These are phyloP conservation scores for Aythya baeri DNA, from an alignment of 2,113 vertebrate genomes.

Conservation along the genomic window DNA sequence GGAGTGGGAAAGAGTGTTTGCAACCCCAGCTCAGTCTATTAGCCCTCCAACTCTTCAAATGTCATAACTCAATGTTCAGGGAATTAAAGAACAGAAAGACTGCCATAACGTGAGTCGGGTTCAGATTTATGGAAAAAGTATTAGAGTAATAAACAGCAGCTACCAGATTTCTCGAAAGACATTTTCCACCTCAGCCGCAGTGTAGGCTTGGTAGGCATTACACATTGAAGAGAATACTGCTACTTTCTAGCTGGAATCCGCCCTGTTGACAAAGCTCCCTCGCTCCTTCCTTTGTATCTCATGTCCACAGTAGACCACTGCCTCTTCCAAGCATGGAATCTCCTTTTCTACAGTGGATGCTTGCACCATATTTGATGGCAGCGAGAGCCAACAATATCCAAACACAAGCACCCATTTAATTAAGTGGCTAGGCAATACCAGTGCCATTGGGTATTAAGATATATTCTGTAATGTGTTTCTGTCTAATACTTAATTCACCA, in stretches of 20 bases:
- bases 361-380: not conserved
- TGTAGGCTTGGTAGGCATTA: not conserved
- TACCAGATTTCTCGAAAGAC: not conserved
- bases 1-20: not conserved
- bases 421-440: not conserved
- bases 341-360: not conserved
- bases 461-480: not conserved
- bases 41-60: not conserved
- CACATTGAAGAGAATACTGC: not conserved
- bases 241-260: not conserved
- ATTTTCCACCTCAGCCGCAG: not conserved
- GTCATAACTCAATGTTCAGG: not conserved
- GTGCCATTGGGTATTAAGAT: not conserved
- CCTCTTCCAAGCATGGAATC: not conserved
- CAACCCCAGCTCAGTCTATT: not conserved
- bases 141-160: not conserved
- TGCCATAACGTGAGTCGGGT: not conserved
- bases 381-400: not conserved
- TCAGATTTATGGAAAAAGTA: slow-evolving; percentile 8
- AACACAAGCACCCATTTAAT: not conserved
- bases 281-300: not conserved
- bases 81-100: not conserved
- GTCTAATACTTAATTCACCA: not conserved
- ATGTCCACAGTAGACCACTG: not conserved
- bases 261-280: not conserved